These are phyloP conservation scores for Phrynocephalus guinanensis DNA, from an alignment of 2,797 vertebrate species.

Conservation along the genomic window DNA sequence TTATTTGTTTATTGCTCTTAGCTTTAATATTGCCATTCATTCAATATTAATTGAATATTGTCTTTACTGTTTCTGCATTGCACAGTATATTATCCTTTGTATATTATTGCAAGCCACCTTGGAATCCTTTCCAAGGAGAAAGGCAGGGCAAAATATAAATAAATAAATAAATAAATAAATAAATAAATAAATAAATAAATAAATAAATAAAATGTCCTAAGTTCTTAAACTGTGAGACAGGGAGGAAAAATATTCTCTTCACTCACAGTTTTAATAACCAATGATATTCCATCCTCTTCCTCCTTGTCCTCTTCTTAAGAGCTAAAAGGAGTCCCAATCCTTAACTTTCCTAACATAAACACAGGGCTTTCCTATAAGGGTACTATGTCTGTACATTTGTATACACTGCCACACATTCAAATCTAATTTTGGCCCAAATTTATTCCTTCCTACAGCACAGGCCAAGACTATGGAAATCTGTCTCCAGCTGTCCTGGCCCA, in stretches of 20 bases:
- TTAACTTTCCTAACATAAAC: not conserved
- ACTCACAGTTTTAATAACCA: not conserved
- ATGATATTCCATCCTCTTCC: no score
- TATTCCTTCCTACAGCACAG: not conserved
- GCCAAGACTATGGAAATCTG: constrained; percentile 1
- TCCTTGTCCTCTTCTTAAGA: not conserved
- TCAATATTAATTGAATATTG: no score
- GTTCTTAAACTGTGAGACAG: not conserved
- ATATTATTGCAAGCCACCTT: no score
- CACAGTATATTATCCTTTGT: no score
- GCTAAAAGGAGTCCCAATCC: not conserved
- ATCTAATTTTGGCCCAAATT: constrained; percentile 12
- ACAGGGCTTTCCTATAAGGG: not conserved
- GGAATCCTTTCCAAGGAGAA: no score
- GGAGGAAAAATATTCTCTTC: not conserved
- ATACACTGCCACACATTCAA: not conserved
- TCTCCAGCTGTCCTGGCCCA: constrained; percentile 4
- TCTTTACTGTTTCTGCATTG: no score
- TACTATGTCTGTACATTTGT: not conserved
- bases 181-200: no score
- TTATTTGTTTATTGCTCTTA: no score
- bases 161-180: no score
- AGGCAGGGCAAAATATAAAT: no score
- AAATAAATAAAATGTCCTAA: not conserved
- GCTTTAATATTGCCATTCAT: no score